A percentile compares a stretch with the other conserved stretches of the same genome.
Evolutionary conservation across 2,113 vertebrate genomes (phyloP).

Genomic region (Pachycephala philippinensis): DNA sequence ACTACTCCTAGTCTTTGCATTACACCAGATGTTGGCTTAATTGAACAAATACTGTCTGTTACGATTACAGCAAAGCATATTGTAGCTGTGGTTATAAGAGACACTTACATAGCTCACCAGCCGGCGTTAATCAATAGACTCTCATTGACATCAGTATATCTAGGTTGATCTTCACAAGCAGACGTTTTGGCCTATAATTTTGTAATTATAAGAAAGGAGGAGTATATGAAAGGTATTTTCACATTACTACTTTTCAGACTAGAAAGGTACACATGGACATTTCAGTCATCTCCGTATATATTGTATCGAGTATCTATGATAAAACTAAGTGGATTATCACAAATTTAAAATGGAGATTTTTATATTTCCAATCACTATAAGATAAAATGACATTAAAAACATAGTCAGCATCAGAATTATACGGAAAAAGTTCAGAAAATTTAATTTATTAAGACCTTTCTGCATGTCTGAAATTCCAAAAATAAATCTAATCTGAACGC

Average conservation of each 20-base stretch:
- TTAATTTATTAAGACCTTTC: background rate
- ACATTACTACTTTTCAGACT: background rate
- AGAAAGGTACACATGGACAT: background rate
- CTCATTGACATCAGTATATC: background rate
- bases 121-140: background rate
- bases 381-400: background rate
- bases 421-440: background rate
- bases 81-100: background rate
- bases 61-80: background rate
- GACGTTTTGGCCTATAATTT: background rate
- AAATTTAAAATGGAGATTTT: background rate
- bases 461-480: background rate
- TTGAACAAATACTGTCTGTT: background rate
- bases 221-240: background rate
- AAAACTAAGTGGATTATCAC: background rate
- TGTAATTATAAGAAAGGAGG: background rate
- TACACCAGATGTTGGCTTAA: conserved; percentile 8
- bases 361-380: background rate
- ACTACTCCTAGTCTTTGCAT: background rate
- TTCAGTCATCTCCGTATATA: background rate
- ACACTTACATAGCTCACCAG: background rate
- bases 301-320: background rate
- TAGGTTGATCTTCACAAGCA: background rate
- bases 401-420: background rate
- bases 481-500: background rate